Evolutionary conservation across 2,113 vertebrate genomes (phyloP).

Genomic region (Nycticorax nycticorax): DNA sequence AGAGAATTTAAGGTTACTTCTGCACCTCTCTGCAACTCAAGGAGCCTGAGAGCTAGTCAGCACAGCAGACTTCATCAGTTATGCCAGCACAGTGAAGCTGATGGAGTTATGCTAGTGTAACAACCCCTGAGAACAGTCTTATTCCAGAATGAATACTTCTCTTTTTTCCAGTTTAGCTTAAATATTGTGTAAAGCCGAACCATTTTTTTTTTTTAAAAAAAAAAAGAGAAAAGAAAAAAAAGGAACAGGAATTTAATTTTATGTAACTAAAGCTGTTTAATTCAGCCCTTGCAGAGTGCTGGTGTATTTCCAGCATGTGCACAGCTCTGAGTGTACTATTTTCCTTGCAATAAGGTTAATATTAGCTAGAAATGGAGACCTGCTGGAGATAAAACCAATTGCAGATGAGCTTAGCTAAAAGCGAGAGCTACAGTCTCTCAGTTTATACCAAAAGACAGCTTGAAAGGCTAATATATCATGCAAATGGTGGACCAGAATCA

Average conservation of each 20-base stretch:
- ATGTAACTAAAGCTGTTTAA: neutral
- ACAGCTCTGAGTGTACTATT: neutral
- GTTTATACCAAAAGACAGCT: constrained; percentile 41
- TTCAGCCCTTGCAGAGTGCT: neutral
- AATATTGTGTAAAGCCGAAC: neutral
- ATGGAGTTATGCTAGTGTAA: neutral
- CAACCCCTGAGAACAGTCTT: neutral
- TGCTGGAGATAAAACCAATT: neutral
- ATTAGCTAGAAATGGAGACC: neutral
- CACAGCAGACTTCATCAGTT: neutral
- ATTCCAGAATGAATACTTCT: neutral
- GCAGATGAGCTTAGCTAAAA: constrained; percentile 26
- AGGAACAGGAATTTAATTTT: neutral
- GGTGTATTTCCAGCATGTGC: neutral
- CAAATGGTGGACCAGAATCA: constrained; percentile 44
- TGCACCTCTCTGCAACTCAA: neutral
- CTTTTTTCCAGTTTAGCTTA: neutral
- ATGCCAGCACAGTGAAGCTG: neutral
- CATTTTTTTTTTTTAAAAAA: too few relatives aligned
- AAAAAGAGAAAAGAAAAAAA: rapidly evolving
- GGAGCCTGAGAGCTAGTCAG: neutral
- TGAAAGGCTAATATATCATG: constrained; percentile 58
- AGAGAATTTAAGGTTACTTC: constrained; percentile 25
- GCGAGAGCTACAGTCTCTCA: neutral
- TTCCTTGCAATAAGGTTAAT: neutral